A percentile compares a stretch with the other conserved stretches of the same genome.
phyloP scores from a whole-genome alignment of 2,888 invertebrate species.

The Syrista parreyssii region DNA sequence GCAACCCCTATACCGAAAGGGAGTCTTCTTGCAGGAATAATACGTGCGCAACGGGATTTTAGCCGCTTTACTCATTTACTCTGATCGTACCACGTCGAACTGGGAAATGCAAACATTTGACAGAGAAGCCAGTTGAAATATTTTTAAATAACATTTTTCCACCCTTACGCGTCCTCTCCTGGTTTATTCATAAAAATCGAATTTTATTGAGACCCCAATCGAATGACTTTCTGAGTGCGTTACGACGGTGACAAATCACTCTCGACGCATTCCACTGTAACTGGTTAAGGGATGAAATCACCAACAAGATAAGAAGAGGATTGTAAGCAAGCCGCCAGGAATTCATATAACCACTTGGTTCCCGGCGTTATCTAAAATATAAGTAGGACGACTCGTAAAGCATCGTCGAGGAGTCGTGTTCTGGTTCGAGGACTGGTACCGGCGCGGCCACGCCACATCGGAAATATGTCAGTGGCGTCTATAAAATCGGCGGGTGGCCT shows the following conservation, averaged over 20 bases:
- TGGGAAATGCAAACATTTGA: constrained; percentile 24
- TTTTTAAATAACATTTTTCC: not conserved
- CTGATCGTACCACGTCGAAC: constrained; percentile 35
- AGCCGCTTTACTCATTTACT: constrained; percentile 58
- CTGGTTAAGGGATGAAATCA: not conserved
- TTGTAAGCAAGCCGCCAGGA: not conserved
- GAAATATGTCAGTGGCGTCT: constrained; percentile 19
- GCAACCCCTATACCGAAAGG: constrained; percentile 50
- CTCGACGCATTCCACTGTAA: not conserved
- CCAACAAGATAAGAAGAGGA: not conserved
- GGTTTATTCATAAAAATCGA: not conserved
- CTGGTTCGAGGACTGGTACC: constrained; percentile 7
- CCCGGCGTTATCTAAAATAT: not conserved
- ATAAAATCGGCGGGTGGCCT: constrained; percentile 11
- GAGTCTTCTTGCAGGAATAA: constrained; percentile 52
- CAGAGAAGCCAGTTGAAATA: not conserved
- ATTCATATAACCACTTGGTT: not conserved
- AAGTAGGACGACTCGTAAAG: not conserved
- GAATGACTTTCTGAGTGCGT: not conserved
- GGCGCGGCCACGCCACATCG: constrained; percentile 14
- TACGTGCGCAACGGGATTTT: constrained; percentile 54
- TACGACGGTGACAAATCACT: not conserved
- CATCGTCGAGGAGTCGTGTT: not conserved
- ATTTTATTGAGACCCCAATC: not conserved
- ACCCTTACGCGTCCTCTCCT: not conserved